Base-by-base conservation (phyloP, 2,797 vertebrate genomes). In the Smutsia gigantea region DNA sequence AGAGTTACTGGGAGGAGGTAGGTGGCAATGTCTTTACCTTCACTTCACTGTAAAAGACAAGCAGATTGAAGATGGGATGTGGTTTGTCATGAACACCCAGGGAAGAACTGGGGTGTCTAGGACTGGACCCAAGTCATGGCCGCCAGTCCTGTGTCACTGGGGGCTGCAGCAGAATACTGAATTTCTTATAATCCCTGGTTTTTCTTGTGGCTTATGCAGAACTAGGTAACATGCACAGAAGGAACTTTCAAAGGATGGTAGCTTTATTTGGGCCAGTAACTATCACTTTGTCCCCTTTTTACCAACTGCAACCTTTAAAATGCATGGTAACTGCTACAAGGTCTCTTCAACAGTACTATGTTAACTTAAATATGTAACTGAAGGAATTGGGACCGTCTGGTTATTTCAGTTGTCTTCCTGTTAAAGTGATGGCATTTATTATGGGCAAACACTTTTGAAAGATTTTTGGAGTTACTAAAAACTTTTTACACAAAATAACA, bases 281-380 rank as follows among this genome's bases (percentile, higher is more conserved):
- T 29, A 46, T 72, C 15, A 19, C 34, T 29, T 53, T 64, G 34
- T 63, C n/a, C 64, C 90, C 69, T 31, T 84, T 63, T 66, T 5
- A 81, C 8, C 49, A 82, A 53, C 21, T 49, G 42, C 23, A 66
- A 94, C 57, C 2, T 37, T 94, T 72, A 7, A 57, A 79, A 46
- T 31, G 15, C 39, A 17, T 34, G 63, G 17, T 72, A 85, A 74
- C 39, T 77, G 39, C 51, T 85, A 29, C 31, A 15, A 74, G 18
- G 2, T 81, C 31, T 39, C 51, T 79, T 78, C 12, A 49, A 19
- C 25, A 18, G 34, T 49, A 61, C 15, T 5, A 57, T 34, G 31
- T 27, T 82, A 81, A 95, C 95, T 97, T 93, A 90, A 75, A 93
- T 92, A 95, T 42, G 42, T 39, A 95, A 95, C 87, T 77, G 3